Evolutionary conservation across 2,113 vertebrate species (phyloP).

Genomic region (Heptranchias perlo): DNA sequence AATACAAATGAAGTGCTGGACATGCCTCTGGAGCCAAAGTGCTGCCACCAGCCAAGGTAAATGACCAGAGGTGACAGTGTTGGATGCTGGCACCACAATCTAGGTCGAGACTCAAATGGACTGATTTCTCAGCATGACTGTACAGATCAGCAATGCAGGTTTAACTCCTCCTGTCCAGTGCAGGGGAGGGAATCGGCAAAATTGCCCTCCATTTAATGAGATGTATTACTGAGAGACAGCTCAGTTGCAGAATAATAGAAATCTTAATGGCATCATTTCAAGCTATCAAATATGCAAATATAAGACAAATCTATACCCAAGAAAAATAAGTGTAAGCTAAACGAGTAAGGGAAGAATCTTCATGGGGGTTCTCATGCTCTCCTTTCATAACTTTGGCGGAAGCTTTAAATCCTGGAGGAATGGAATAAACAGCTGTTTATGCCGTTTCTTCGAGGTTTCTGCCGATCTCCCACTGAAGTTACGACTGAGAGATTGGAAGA

Average conservation of each 20-base stretch:
- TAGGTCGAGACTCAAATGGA: not conserved
- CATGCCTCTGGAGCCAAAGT: not conserved
- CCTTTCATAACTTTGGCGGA: no score
- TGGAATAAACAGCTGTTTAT: no score
- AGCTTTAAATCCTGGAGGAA: no score
- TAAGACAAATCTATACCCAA: no score
- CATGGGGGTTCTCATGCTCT: no score
- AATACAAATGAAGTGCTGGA: not conserved
- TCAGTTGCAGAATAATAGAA: not conserved
- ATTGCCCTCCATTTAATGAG: not conserved
- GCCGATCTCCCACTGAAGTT: no score
- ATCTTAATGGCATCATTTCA: no score
- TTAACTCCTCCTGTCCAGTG: not conserved
- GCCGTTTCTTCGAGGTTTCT: no score
- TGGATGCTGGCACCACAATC: not conserved
- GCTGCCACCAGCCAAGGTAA: not conserved
- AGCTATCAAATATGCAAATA: no score
- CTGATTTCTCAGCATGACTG: not conserved
- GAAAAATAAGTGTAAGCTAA: no score
- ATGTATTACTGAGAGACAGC: not conserved
- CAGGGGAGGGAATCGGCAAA: not conserved
- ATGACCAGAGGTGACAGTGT: not conserved
- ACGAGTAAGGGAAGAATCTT: no score
- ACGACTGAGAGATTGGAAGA: no score
- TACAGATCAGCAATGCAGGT: not conserved